Conservation (phyloP, 2,888 invertebrate species). For the Epinotia ramella region DNA sequence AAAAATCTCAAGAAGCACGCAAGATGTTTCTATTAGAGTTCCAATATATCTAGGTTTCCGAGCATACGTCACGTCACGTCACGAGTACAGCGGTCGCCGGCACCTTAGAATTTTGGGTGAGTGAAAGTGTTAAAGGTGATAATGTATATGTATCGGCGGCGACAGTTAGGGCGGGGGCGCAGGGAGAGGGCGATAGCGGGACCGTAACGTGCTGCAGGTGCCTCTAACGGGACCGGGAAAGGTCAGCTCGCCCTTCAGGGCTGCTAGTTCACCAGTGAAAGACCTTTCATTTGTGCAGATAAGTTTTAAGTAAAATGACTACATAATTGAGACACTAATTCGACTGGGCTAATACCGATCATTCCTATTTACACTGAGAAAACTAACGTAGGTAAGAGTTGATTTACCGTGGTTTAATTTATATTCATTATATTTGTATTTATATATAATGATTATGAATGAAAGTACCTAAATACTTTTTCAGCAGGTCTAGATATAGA, state of each 20-base stretch:
- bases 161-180: constrained; percentile 44
- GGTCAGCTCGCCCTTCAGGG: constrained; percentile 60
- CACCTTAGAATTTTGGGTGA: neutral
- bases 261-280: constrained; percentile 3
- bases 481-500: neutral
- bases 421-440: too few species aligned
- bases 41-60: neutral
- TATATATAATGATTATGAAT: neutral
- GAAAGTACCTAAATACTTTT: neutral
- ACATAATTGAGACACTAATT: neutral
- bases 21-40: neutral
- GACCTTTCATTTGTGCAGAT: neutral
- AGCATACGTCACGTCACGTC: neutral
- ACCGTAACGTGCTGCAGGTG: constrained; percentile 70
- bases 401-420: neutral
- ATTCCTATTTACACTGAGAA: neutral
- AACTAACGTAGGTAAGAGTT: neutral
- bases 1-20: too few species aligned
- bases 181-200: constrained; percentile 62
- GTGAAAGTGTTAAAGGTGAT: constrained; percentile 31
- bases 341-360: neutral
- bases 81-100: neutral
- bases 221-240: constrained; percentile 72
- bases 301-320: neutral
- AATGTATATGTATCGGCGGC: constrained; percentile 32